Base-by-base conservation (phyloP, 2,797 vertebrate genomes). In the Clarias fuscus region DNA sequence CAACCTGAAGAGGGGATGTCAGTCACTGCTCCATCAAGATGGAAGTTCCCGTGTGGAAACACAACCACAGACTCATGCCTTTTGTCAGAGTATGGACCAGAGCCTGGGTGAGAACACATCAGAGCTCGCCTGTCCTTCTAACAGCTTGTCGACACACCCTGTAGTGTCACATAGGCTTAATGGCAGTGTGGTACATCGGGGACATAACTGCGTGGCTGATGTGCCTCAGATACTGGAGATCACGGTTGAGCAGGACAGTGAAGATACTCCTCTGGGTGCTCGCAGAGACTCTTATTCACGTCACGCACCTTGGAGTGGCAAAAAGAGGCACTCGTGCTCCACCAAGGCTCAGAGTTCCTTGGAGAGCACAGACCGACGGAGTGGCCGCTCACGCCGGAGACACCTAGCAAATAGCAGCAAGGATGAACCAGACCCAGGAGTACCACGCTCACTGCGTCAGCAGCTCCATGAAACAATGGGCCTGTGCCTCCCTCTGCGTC, bases 261-360 rank as follows among this genome's bases (percentile, higher is more conserved):
- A 98, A 61, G 95, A 96, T 87, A 92, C 90, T 7, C 91, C 93
- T 8, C 85, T 93, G 0, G 93, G 95, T 0, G 92, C 96, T 33
- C 96, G 97, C 22, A 96, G 98, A 91, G 98, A 99, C 94, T 99
- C 98, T 0, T 99, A 99, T 64, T 98, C 98, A 37, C 96, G 97
- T 5, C 97, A 99, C 58, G 98, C 98, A 67, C 98, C 98, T 0
- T 99, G 98, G 98, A 97, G 97, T 58, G 97, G 97, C 84, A 99
- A 99, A 95, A 99, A 99, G 94, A 99, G 98, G 92, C 98, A 99
- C 93, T 99, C 98, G 14, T 99, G 97, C 93, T 99, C 98, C 92
- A 98, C 97, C 40, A 99, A 98, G 95, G 98, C 98, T 8, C 98
- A 99, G 91, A 98, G 96, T 91, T 99, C 98, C 37, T 87, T 99